These are phyloP conservation scores for Fregata magnificens DNA, from an alignment of 2,113 vertebrate species.

Conservation along the genomic window DNA sequence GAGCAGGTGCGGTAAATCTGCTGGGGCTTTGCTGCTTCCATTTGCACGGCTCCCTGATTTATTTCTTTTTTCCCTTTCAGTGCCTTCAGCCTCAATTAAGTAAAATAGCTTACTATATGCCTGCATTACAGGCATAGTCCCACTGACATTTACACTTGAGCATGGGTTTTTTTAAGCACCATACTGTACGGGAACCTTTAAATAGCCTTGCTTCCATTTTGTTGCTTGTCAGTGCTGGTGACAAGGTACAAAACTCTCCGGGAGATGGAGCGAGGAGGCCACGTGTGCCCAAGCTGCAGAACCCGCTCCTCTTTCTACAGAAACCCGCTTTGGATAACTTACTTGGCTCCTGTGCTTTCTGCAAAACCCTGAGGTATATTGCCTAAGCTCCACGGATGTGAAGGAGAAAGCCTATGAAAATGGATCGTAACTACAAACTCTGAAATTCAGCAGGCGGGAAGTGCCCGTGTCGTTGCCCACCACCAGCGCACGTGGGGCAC, in stretches of 20 bases:
- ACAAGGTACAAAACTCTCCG: conserved; percentile 13
- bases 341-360: background rate
- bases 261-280: background rate
- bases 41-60: background rate
- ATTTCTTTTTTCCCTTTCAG: background rate
- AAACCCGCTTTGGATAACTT: background rate
- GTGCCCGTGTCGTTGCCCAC: rapidly evolving
- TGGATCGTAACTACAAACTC: rapidly evolving
- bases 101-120: background rate
- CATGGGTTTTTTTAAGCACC: background rate
- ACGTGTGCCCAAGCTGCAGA: background rate
- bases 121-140: background rate
- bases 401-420: background rate
- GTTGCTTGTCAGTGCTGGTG: conserved; percentile 19
- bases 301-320: background rate
- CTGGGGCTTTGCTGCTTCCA: background rate
- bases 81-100: background rate
- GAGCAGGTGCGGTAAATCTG: background rate
- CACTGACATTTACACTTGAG: background rate
- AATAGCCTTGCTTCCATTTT: background rate
- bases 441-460: background rate
- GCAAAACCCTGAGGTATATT: background rate
- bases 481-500: rapidly evolving
- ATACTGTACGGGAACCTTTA: background rate
- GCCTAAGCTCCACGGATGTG: background rate